Evolutionary conservation across 2,113 vertebrate species (phyloP), one percentile per base, ranked within the genome.

Genomic region (Andinoacara biseriatus): DNA sequence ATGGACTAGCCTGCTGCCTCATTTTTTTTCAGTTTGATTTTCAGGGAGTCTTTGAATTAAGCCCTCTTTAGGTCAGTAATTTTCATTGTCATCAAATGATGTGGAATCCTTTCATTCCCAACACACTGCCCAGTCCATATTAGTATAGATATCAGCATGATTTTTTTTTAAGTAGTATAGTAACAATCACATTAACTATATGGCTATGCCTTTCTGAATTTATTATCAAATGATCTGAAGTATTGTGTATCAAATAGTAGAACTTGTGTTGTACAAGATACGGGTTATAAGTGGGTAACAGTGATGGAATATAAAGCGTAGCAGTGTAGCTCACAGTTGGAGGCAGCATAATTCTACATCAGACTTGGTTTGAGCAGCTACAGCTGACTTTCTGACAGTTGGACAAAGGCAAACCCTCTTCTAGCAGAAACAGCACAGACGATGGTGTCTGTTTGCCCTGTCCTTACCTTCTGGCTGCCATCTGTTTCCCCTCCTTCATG

Each of bases 401-500:
- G 52, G 52, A 81, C 63, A 74, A 81, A 85, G 82, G 59, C 75
- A 78, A 78, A 80, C 57, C 24, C 75, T 46, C 35, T 59, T n/a
- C 35, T 77, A 58, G 80, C 72, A 57, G 77, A 85, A 85, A 60
- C n/a, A 0, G 69, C 74, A 58, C 60, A 85, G 88, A 78, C 49
- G 8, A 86, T 74, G 74, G 40, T 86, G 81, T 92, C 90, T 69
- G n/a, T 86, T 84, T 86, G 84, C 91, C 84, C 87, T 40, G 83
- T 89, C 83, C 76, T 59, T 89, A 87, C 93, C 88, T 90, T 94
- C 93, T 95, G 82, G 62, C 78, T 76, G 86, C 94, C 93, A 93
- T 95, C 94, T 95, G 93, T 74, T 90, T 91, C 82, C 82, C 78
- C 58, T 86, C 78, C 76, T 65, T 82, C 20, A 67, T 38, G 84